phyloP scores from a whole-genome alignment of 2,113 vertebrate genomes.

The Crocuta crocuta region DNA sequence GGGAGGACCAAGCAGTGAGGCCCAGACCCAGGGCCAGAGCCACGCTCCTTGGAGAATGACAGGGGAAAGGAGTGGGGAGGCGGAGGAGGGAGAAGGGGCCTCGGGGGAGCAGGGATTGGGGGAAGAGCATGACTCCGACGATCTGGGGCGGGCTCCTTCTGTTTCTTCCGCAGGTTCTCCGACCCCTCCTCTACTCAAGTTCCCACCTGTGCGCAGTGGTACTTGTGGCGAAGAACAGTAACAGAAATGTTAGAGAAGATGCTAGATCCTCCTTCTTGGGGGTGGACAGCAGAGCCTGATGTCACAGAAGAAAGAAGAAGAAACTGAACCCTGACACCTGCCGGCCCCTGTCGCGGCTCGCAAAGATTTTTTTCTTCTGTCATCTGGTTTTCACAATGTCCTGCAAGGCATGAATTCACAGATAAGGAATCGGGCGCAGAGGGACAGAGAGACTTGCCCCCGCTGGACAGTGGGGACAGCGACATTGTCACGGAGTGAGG shows the following conservation, averaged over 20 bases:
- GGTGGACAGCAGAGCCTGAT: not conserved
- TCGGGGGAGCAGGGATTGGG: fast-evolving
- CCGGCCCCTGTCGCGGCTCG: fast-evolving
- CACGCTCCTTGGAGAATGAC: not conserved
- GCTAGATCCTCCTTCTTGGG: not conserved
- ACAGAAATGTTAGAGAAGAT: not conserved
- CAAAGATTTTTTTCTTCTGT: too few species aligned
- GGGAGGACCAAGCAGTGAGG: conserved; percentile 6
- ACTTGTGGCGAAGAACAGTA: not conserved
- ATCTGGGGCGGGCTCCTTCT: not conserved
- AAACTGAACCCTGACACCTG: not conserved
- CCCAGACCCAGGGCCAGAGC: not conserved
- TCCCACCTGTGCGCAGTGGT: not conserved
- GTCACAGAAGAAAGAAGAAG: not conserved
- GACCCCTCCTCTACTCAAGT: not conserved
- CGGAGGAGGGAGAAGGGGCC: not conserved
- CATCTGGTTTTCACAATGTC: not conserved
- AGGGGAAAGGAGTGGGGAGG: not conserved
- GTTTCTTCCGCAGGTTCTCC: not conserved
- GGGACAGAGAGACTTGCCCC: not conserved
- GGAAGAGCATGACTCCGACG: not conserved
- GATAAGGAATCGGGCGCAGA: not conserved
- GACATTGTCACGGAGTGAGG: not conserved
- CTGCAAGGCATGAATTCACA: not conserved
- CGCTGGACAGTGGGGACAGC: not conserved